Conservation (phyloP, 2,797 vertebrate genomes). For the Arnoldichthys spilopterus region DNA sequence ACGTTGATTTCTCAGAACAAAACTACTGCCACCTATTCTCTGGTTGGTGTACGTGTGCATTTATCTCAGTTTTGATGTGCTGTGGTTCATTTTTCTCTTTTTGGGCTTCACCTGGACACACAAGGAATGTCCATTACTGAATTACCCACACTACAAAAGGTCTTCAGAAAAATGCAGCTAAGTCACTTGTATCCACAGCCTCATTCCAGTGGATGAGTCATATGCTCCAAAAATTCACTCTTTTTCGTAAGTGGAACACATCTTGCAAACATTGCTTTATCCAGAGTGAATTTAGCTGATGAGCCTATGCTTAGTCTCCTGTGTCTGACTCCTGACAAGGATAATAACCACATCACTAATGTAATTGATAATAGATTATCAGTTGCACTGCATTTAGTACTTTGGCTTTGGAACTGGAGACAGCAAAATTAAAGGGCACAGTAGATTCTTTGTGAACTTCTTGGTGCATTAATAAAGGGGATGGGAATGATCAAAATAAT, state of each 20-base stretch:
- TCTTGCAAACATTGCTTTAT: too few relatives aligned
- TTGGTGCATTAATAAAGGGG: background rate
- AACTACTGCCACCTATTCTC: constrained; percentile 36
- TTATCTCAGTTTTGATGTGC: constrained; percentile 16
- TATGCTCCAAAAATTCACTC: too few relatives aligned
- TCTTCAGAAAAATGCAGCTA: constrained; percentile 30
- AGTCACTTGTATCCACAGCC: background rate
- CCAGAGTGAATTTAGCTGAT: background rate
- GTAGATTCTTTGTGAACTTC: background rate
- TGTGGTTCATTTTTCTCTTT: background rate
- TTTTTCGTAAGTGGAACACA: too few relatives aligned
- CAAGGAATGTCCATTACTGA: constrained; percentile 6
- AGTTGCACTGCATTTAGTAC: background rate
- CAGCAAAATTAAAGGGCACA: background rate
- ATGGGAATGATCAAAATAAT: background rate
- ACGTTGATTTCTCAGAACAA: constrained; percentile 10
- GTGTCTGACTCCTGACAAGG: background rate
- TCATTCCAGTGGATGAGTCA: background rate
- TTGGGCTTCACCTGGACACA: constrained; percentile 4
- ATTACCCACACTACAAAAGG: constrained; percentile 9
- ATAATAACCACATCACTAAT: background rate
- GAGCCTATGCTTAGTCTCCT: background rate
- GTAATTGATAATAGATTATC: background rate
- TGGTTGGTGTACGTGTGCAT: background rate
- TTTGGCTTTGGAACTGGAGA: background rate